Percentiles rank a stretch among this genome's conserved stretches.
Evolutionary conservation across 2,888 invertebrate genomes (phyloP).

Genomic region (Penaeus monodon): DNA sequence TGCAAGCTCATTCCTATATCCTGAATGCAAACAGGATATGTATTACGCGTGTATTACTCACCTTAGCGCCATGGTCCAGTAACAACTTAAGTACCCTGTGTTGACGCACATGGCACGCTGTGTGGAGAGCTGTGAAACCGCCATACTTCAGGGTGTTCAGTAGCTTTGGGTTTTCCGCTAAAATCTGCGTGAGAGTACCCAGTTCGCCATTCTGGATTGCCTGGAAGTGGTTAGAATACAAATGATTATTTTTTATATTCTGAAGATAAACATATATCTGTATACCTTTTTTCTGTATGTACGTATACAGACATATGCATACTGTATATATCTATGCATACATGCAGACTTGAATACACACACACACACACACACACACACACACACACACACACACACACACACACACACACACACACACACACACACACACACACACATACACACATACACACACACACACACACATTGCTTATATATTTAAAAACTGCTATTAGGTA

Average conservation of each 20-base stretch:
- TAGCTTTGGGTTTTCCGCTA: conserved; percentile 9
- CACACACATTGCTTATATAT: too few relatives aligned
- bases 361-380: too few relatives aligned
- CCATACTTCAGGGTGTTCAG: conserved; percentile 28
- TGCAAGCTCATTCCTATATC: neutral
- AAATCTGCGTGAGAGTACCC: neutral
- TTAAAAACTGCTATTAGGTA: too few relatives aligned
- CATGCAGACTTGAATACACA: too few relatives aligned
- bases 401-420: too few relatives aligned
- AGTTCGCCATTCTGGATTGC: conserved; percentile 42
- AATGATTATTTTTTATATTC: neutral
- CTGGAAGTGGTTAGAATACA: conserved; percentile 13
- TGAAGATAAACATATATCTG: neutral
- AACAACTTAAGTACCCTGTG: conserved; percentile 15
- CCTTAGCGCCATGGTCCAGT: conserved; percentile 40
- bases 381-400: too few relatives aligned
- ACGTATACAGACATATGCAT: neutral
- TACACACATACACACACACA: too few relatives aligned
- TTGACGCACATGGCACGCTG: conserved; percentile 32
- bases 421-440: too few relatives aligned
- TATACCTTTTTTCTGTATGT: neutral
- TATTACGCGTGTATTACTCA: neutral
- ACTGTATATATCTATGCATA: too few relatives aligned
- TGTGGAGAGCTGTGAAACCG: conserved; percentile 38
- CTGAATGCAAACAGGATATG: neutral